Evolutionary conservation across 2,888 invertebrate species (phyloP).

Genomic region (Epirrhoe tristata): DNA sequence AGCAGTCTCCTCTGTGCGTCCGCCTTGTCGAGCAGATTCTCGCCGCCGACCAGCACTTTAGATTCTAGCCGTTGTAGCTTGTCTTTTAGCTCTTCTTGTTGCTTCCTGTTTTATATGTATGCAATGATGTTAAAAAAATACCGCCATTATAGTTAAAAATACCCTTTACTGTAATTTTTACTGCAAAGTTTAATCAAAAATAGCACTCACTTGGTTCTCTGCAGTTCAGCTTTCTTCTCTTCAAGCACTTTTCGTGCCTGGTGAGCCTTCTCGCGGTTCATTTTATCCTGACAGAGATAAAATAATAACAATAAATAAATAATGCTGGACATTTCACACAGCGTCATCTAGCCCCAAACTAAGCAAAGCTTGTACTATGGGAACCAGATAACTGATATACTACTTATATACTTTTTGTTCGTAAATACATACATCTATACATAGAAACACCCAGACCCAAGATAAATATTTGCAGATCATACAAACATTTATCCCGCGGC

Average conservation of each 20-base stretch:
- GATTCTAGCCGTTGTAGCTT: constrained; percentile 96
- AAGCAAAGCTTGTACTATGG: too few species aligned
- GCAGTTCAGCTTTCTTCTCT: constrained; percentile 89
- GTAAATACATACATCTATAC: too few species aligned
- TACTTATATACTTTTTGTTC: too few species aligned
- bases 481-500: too few species aligned
- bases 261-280: constrained; percentile 88
- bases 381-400: not conserved
- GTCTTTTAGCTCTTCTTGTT: constrained; percentile 93
- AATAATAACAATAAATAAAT: not conserved
- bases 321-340: too few species aligned
- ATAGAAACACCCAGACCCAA: too few species aligned
- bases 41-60: constrained; percentile 98
- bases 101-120: constrained; percentile 78
- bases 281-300: constrained; percentile 65
- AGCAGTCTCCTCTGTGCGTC: constrained; percentile 96
- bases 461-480: too few species aligned
- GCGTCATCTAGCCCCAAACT: too few species aligned
- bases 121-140: too few species aligned
- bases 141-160: too few species aligned
- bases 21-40: constrained; percentile 98
- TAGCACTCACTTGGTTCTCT: constrained; percentile 91
- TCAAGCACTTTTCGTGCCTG: constrained; percentile 87
- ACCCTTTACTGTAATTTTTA: too few species aligned
- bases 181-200: too few species aligned